These are phyloP conservation scores for Mirza zaza DNA, from an alignment of 2,113 vertebrate genomes.

Conservation along the genomic window DNA sequence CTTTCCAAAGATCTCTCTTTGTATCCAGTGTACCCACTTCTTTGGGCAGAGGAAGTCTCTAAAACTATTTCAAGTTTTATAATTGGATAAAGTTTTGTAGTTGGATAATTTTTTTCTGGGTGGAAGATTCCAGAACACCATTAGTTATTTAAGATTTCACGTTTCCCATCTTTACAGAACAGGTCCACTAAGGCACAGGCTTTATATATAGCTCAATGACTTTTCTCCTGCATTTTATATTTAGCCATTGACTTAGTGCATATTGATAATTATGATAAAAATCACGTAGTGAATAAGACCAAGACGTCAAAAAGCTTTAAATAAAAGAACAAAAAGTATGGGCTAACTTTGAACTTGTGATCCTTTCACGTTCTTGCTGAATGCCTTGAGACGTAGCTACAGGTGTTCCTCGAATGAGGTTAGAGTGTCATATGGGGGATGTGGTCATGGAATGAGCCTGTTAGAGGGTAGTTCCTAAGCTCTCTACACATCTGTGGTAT, in stretches of 20 bases:
- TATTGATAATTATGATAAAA: slow-evolving; percentile 78
- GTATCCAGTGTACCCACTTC: neutral
- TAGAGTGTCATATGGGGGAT: slow-evolving; percentile 71
- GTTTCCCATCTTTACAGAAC: neutral
- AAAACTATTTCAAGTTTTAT: neutral
- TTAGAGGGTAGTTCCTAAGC: neutral
- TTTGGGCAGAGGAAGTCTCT: neutral
- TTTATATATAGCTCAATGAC: slow-evolving; percentile 32
- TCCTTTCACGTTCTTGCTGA: slow-evolving; percentile 58
- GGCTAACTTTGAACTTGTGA: slow-evolving; percentile 72
- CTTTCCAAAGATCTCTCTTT: neutral
- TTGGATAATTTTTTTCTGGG: neutral
- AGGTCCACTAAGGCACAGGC: neutral
- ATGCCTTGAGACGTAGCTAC: slow-evolving; percentile 75
- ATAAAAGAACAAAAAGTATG: slow-evolving; percentile 73
- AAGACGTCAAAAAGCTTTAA: slow-evolving; percentile 73
- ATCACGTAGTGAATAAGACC: slow-evolving; percentile 60
- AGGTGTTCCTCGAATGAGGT: slow-evolving; percentile 76
- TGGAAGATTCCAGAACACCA: neutral
- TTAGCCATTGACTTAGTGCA: slow-evolving; percentile 67
- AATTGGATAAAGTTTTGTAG: too few species aligned
- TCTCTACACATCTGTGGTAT: slow-evolving; percentile 26
- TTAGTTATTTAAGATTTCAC: neutral
- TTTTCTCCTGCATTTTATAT: slow-evolving; percentile 72
- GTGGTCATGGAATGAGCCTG: slow-evolving; percentile 34